Evolutionary conservation across 1,140 invertebrate genomes (phyloP).

Genomic region (Capitella teleta): DNA sequence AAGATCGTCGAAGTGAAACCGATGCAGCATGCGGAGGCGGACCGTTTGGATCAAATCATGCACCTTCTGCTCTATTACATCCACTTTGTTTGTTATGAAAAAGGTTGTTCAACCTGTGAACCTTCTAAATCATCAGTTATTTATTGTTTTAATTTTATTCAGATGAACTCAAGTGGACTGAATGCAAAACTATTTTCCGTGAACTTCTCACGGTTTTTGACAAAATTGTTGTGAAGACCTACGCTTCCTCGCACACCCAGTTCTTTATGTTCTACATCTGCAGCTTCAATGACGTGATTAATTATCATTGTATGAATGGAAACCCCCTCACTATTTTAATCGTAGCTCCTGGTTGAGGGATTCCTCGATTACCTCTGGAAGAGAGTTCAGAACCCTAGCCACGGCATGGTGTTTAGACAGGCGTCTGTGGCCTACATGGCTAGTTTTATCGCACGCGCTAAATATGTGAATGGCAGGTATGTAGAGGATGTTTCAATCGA

Average conservation of each 20-base stretch:
- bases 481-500: conserved; percentile 13
- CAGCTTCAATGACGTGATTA: conserved; percentile 51
- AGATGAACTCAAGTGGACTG: conserved; percentile 38
- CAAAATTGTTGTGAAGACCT: conserved; percentile 58
- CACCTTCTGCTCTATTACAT: conserved; percentile 51
- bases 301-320: not conserved
- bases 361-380: conserved; percentile 66
- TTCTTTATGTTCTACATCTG: conserved; percentile 67
- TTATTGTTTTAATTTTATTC: conserved; percentile 1
- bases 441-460: conserved; percentile 60
- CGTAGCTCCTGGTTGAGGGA: conserved; percentile 47
- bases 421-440: conserved; percentile 60
- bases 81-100: conserved; percentile 39
- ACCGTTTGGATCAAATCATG: conserved; percentile 56
- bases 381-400: conserved; percentile 57
- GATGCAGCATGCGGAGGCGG: conserved; percentile 44
- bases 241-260: conserved; percentile 63
- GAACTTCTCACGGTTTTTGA: conserved; percentile 56
- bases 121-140: not conserved
- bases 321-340: not conserved
- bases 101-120: conserved; percentile 1
- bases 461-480: conserved; percentile 57
- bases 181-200: conserved; percentile 41
- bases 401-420: conserved; percentile 55
- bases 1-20: conserved; percentile 18